phyloP scores from a whole-genome alignment of 2,888 invertebrate genomes.

The Malacosoma neustria region DNA sequence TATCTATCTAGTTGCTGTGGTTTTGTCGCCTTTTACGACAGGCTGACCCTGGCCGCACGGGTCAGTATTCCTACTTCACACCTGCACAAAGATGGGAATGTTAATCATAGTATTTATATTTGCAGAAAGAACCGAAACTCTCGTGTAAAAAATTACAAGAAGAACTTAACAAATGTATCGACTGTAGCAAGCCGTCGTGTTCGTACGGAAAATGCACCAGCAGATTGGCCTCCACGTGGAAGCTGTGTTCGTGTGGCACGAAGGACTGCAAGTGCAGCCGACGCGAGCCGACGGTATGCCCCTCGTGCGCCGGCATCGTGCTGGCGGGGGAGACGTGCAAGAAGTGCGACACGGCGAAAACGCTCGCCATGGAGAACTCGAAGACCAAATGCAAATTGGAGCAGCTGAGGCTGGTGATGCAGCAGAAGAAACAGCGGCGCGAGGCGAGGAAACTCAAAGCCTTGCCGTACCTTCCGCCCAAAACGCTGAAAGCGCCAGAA shows the following conservation, averaged over 20 bases:
- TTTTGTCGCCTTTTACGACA: too few relatives aligned
- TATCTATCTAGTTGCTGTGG: too few relatives aligned
- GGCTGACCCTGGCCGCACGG: too few relatives aligned
- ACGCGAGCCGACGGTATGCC: slow-evolving; percentile 27
- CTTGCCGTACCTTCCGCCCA: slow-evolving; percentile 78
- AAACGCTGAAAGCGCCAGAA: slow-evolving; percentile 92
- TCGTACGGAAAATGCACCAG: slow-evolving; percentile 55
- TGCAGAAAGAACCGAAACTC: slow-evolving; percentile 58
- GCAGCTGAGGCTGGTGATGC: slow-evolving; percentile 91
- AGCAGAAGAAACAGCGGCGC: slow-evolving; percentile 88
- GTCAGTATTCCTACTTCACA: too few relatives aligned
- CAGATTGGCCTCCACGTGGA: slow-evolving; percentile 26
- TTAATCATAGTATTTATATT: too few relatives aligned
- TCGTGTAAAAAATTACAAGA: slow-evolving; percentile 32
- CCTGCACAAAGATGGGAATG: too few relatives aligned
- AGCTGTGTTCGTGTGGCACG: slow-evolving; percentile 2
- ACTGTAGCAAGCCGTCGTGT: slow-evolving; percentile 41
- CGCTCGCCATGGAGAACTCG: slow-evolving; percentile 80
- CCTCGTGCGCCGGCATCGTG: slow-evolving; percentile 28
- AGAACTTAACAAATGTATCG: slow-evolving; percentile 35
- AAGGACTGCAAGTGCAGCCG: slow-evolving; percentile 33
- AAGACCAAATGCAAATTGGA: slow-evolving; percentile 91
- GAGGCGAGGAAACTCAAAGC: slow-evolving; percentile 83
- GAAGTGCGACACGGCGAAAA: slow-evolving; percentile 57
- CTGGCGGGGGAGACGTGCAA: slow-evolving; percentile 47